Percentiles rank a stretch among this genome's conserved stretches.
These are phyloP conservation scores for Equus quagga DNA, from an alignment of 2,113 vertebrate species.

Conservation along the genomic window DNA sequence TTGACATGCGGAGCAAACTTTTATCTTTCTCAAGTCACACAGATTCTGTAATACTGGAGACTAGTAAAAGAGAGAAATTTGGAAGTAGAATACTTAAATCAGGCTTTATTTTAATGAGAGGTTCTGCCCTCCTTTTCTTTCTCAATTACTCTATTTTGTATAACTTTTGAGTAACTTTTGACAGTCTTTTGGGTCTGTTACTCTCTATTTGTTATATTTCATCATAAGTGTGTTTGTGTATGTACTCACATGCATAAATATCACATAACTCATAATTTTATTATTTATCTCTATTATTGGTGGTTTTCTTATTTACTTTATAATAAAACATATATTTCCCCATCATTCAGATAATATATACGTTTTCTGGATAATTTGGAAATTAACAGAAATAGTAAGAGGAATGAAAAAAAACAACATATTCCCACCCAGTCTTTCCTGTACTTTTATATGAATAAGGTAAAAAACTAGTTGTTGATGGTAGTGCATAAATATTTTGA, in stretches of 20 bases:
- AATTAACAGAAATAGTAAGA: background rate
- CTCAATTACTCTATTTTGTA: background rate
- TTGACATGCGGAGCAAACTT: background rate
- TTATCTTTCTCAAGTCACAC: background rate
- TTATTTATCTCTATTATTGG: background rate
- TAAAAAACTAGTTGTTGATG: background rate
- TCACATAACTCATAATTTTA: background rate
- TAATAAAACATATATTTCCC: background rate
- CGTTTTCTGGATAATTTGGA: background rate
- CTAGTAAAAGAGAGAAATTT: slow-evolving; percentile 24
- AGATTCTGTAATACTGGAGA: background rate
- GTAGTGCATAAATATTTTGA: background rate
- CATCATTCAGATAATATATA: background rate
- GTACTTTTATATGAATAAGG: background rate
- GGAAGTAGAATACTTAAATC: background rate
- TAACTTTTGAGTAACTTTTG: background rate
- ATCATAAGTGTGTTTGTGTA: background rate
- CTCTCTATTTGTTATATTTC: background rate
- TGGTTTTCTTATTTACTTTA: background rate
- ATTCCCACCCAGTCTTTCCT: background rate
- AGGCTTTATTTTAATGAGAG: background rate
- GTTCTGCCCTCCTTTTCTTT: background rate
- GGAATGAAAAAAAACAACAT: background rate
- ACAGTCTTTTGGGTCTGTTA: background rate
- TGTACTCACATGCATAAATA: background rate